Conservation (phyloP, 2,888 invertebrate genomes). For the Itoplectis maculator region DNA sequence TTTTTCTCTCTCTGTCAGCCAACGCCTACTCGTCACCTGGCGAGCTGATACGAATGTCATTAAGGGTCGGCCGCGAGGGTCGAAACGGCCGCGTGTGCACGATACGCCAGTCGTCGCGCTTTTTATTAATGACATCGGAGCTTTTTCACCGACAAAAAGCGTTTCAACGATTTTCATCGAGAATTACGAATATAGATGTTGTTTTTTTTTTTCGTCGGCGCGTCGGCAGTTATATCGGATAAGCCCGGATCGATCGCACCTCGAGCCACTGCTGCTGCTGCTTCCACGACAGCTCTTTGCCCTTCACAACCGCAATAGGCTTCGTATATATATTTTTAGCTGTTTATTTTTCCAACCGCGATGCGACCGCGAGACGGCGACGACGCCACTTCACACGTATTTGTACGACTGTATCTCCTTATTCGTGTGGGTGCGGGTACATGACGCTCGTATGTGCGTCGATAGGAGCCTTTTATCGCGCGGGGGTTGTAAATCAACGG, state of each 20-base stretch:
- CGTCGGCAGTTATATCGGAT: conserved; percentile 16
- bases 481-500: conserved; percentile 49
- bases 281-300: neutral
- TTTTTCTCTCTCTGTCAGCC: neutral
- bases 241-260: conserved; percentile 38
- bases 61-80: neutral
- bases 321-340: conserved; percentile 4
- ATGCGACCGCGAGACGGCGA: neutral
- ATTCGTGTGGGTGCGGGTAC: neutral
- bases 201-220: neutral
- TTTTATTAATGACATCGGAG: conserved; percentile 24
- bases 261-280: neutral
- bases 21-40: conserved; percentile 8
- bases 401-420: neutral
- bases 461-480: conserved; percentile 46
- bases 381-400: neutral
- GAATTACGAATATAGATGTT: neutral
- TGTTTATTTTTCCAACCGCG: conserved; percentile 30
- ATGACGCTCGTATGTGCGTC: neutral
- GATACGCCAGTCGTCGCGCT: neutral
- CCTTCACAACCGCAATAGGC: neutral
- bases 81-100: neutral
- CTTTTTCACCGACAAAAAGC: neutral
- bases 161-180: neutral
- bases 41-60: conserved; percentile 40